These are phyloP conservation scores for Helarctos malayanus DNA, from an alignment of 2,797 vertebrate species.

Conservation along the genomic window DNA sequence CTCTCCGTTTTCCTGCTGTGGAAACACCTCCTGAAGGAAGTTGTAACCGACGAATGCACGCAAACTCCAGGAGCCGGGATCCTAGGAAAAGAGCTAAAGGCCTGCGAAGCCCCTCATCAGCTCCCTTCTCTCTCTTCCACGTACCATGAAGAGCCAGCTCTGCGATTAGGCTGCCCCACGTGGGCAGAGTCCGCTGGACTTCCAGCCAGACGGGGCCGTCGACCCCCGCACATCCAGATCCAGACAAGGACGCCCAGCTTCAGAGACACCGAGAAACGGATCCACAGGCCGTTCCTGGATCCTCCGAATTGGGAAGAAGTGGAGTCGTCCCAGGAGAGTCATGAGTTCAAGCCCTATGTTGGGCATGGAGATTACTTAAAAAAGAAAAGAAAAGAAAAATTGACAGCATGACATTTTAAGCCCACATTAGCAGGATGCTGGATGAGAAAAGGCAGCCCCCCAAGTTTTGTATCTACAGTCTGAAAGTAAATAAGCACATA, in stretches of 20 bases:
- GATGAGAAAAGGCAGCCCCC: not conserved
- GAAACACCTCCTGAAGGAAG: not conserved
- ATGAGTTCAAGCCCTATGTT: no score
- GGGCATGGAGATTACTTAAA: not conserved
- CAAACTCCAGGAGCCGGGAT: not conserved
- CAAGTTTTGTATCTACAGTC: not conserved
- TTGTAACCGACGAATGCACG: not conserved
- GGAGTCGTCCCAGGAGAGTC: not conserved
- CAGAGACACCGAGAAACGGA: not conserved
- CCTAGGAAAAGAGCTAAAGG: not conserved
- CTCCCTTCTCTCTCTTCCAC: not conserved
- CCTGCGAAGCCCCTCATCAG: fast-evolving
- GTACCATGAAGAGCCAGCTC: not conserved
- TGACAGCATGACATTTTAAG: not conserved
- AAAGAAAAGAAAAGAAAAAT: not conserved
- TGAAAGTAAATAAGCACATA: not conserved
- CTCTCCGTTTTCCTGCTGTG: not conserved
- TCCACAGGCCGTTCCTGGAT: not conserved
- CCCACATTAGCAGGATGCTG: not conserved
- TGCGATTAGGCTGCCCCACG: not conserved
- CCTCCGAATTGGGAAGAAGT: fast-evolving
- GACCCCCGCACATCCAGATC: not conserved
- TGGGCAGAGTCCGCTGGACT: no score
- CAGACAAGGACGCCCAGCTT: not conserved
- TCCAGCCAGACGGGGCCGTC: not conserved